Evolutionary conservation across 2,113 vertebrate genomes (phyloP).

Genomic region (Myotis lucifugus): DNA sequence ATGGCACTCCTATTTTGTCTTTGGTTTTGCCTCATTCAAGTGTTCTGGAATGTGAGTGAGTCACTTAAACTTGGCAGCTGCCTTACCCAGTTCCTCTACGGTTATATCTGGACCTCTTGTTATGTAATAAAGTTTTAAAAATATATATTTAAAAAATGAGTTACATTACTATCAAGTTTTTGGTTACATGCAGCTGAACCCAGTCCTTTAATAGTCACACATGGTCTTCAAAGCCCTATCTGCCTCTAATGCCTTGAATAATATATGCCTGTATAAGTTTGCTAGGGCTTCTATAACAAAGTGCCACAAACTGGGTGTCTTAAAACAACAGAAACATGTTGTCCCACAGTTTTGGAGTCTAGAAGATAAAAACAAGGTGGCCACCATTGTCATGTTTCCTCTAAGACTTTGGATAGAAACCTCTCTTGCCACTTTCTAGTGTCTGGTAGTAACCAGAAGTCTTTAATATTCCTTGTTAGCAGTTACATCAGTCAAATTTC

Average conservation of each 20-base stretch:
- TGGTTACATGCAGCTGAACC: not conserved
- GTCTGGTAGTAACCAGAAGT: not conserved
- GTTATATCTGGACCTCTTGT: not conserved
- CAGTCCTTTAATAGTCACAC: not conserved
- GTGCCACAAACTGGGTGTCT: not conserved
- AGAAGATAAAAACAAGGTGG: not conserved
- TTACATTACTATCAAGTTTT: not conserved
- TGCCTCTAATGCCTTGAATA: not conserved
- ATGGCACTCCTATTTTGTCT: not conserved
- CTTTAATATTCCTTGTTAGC: not conserved
- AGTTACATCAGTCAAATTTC: not conserved
- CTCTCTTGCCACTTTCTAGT: not conserved
- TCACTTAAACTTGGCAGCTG: not conserved
- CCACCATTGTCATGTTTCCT: not conserved
- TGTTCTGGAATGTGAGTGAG: not conserved
- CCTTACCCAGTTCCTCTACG: not conserved
- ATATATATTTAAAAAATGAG: not conserved
- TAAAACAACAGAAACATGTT: not conserved
- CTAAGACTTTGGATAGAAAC: not conserved
- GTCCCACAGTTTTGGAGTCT: not conserved
- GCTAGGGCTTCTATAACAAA: not conserved
- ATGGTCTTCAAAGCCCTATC: not conserved
- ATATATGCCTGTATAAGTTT: not conserved
- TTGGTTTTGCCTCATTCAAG: not conserved
- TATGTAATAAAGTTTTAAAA: not conserved